Evolutionary conservation across 2,113 vertebrate genomes (phyloP), one percentile per base, ranked within the genome.

Genomic region (Lepus europaeus): DNA sequence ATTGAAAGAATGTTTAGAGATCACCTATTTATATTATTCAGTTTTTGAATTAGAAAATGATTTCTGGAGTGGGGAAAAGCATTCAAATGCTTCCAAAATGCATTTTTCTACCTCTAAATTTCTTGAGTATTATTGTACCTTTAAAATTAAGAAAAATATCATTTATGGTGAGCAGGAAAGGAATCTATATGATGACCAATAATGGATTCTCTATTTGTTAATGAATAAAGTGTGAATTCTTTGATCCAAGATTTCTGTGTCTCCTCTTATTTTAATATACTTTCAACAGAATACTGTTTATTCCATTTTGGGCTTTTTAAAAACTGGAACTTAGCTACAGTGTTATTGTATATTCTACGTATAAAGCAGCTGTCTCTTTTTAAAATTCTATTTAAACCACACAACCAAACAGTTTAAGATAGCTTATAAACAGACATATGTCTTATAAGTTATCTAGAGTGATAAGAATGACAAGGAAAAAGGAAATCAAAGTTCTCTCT

Each of bases 11-110:
- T 53, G 11, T n/a, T 45, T 80, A 90, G 68, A 80, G 5, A 56
- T 87, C 16, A 23, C n/a, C 27, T 59, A 56, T 14, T 36, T 72
- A 7, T n/a, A 72, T 80, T 31, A 11, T 36, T 89, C 16, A 19
- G 2, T 81, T 73, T 94, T 72, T 31, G 6, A 74, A 69, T 72
- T 80, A 81, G 72, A 73, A 96, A 93, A 76, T 89, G 29, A 68
- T 72, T 14, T 9, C n/a, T 74, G 1, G 23, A 19, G 16, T 31
- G 14, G 17, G 23, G 17, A 69, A 85, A 53, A 33, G 3, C 5
- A 77, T 59, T 74, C 25, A 31, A 14, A n/a, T 27, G 6, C 10
- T 9, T 31, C 11, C 17, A 3, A 19, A 19, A 63, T 53, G 6
- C 11, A 49, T 36, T 16, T 36, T 89, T 11, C 13, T 20, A 77